Evolutionary conservation across 2,113 vertebrate genomes (phyloP).

Genomic region (Nothoprocta perdicaria): DNA sequence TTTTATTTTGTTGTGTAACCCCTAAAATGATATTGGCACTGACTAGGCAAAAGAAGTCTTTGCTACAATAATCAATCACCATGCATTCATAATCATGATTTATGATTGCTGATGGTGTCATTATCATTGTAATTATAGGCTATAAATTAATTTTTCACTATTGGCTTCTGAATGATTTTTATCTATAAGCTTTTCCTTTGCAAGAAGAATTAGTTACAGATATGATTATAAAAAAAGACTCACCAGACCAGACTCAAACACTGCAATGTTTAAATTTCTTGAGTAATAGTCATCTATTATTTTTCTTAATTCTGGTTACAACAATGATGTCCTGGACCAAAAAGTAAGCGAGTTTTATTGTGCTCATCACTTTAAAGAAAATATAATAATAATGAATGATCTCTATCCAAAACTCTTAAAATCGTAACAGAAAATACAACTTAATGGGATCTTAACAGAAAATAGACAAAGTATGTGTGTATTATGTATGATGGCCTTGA

Average conservation of each 20-base stretch:
- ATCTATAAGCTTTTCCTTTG: neutral
- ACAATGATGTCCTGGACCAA: neutral
- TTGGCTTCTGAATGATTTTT: conserved; percentile 9
- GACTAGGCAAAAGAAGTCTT: neutral
- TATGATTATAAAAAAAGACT: neutral
- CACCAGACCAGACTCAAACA: neutral
- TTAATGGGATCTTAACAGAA: neutral
- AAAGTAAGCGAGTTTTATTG: neutral
- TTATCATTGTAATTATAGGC: conserved; percentile 45
- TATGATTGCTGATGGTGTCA: conserved; percentile 46
- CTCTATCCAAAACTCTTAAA: neutral
- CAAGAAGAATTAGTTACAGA: neutral
- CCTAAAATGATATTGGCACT: conserved; percentile 6
- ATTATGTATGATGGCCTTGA: neutral
- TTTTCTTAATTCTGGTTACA: neutral
- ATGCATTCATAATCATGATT: conserved; percentile 26
- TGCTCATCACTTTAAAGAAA: neutral
- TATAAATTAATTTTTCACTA: conserved; percentile 59
- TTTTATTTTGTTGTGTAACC: neutral
- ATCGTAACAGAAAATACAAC: neutral
- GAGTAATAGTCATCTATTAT: neutral
- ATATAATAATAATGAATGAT: neutral
- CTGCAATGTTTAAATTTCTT: neutral
- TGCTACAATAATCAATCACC: conserved; percentile 26
- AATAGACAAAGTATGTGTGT: neutral